Percentiles rank a stretch among this genome's conserved stretches.
phyloP scores from a whole-genome alignment of 2,113 vertebrate genomes.

The Ceyx melanurus region DNA sequence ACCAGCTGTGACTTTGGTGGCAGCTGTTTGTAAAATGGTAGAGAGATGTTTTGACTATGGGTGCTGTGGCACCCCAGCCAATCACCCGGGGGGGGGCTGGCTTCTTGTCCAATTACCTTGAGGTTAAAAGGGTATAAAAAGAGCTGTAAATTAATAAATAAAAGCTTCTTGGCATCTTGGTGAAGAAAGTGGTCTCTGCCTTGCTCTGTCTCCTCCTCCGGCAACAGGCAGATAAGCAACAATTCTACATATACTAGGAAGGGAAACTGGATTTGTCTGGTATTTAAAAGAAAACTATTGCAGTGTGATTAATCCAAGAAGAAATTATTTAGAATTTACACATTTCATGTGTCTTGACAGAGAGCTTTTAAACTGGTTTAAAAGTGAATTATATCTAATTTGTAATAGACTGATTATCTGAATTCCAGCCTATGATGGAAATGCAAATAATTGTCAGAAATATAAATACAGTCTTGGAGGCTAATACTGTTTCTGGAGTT shows the following conservation, averaged over 20 bases:
- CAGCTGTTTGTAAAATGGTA: no score
- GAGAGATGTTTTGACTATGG: no score
- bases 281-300: not conserved
- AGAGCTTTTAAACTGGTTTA: not conserved
- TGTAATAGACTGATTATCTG: not conserved
- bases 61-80: no score
- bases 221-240: no score
- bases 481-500: not conserved
- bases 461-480: not conserved
- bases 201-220: no score
- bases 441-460: not conserved
- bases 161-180: no score
- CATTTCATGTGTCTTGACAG: not conserved
- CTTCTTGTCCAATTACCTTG: no score
- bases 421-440: not conserved
- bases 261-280: not conserved
- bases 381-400: not conserved
- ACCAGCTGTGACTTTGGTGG: no score
- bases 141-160: no score
- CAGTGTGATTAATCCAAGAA: not conserved
- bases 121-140: no score
- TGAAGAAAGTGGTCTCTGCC: no score
- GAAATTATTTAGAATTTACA: rapidly evolving
- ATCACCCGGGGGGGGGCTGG: no score
- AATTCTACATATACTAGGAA: not conserved